Base-by-base conservation (phyloP, 2,113 vertebrate species). In the Pongo pygmaeus region DNA sequence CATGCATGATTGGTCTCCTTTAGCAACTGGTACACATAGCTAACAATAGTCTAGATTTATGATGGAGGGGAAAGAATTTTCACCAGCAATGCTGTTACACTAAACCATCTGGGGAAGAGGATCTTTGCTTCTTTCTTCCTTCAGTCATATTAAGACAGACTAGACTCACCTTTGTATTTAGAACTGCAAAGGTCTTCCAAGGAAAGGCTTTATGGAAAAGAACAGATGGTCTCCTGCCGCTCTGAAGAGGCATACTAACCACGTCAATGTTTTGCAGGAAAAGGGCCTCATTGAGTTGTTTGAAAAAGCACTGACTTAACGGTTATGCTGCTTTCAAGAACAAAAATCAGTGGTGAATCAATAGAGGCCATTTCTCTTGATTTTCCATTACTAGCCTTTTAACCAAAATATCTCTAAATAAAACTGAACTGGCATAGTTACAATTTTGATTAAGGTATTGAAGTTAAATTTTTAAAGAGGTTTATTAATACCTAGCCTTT, bases 391-490 rank as follows among this genome's bases (percentile, higher is more conserved):
- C 30, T 83, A 89, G 11, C 50, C 23, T 86, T 79, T 92, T 70
- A 89, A 78, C 38, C 70, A 84, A 72, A 87, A 40, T 72, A 84
- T 61, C 50, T 50, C 32, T 32, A 84, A 90, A 84, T 57, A 90
- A 94, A 94, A 84, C 61, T 72, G 85, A 84, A 87, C 84, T 40
- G 20, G 18, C 67, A 85, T 25, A 92, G 32, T 93, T 92, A 84
- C 67, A 67, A 50, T 93, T 95, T 89, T 72, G 46, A 43, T 88
- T 91, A 74, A 74, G 61, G 8, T 57, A 85, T 20, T 84, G 50
- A 80, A 86, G 55, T 88, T 92, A 87, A 55, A 91, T 16, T 7
- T 43, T n/a, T 83, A 13, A 3, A 46, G 61, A 83, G 69, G 14
- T 69, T 48, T 91, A 38, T 88, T 80, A 55, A 84, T 69, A 84